Evolutionary conservation across 92 coral and sea anemone species (phyloP).

Genomic region (Phenganax stokvisi): DNA sequence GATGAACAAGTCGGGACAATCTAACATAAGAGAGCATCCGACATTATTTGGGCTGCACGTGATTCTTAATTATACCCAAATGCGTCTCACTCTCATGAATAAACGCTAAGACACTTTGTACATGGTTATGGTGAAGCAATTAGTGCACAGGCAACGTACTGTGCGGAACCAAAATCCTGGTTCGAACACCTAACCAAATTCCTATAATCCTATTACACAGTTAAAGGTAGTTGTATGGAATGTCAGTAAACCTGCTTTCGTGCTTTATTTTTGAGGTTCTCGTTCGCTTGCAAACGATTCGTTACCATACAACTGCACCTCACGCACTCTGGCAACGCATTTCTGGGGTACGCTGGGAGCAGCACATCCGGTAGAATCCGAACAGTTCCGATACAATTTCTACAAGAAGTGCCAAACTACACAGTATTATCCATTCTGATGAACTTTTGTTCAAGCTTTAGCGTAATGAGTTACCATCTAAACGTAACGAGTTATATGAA

Average conservation of each 20-base stretch:
- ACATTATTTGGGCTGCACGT: neutral
- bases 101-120: no score
- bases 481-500: neutral
- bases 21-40: constrained; percentile 33
- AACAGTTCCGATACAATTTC: constrained; percentile 66
- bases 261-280: neutral
- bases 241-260: constrained; percentile 5
- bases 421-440: no score
- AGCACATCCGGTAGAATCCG: constrained; percentile 74
- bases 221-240: neutral
- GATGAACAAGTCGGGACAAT: constrained; percentile 67
- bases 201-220: neutral
- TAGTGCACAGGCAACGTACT: no score
- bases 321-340: constrained; percentile 47
- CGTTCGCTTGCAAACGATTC: constrained; percentile 11
- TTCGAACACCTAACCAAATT: no score
- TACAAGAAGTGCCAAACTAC: constrained; percentile 20
- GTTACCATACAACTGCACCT: constrained; percentile 15
- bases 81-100: no score
- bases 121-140: no score
- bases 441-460: no score
- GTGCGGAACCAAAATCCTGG: no score
- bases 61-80: no score
- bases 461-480: no score
- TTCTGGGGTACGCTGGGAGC: constrained; percentile 75